Evolutionary conservation across 2,113 vertebrate genomes (phyloP), one percentile per base, ranked within the genome.

Genomic region (Anas platyrhynchos): DNA sequence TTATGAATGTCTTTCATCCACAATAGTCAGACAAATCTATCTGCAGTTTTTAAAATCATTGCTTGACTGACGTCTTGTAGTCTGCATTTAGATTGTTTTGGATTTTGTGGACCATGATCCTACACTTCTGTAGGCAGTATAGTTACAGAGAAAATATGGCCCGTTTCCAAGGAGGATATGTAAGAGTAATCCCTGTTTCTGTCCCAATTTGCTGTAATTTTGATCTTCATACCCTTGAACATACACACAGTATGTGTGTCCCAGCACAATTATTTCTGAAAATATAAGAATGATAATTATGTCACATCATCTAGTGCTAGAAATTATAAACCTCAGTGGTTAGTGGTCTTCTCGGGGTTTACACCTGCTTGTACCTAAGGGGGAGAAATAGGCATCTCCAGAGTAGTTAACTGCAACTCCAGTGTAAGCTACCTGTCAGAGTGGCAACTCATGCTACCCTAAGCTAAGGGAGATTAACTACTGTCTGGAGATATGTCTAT

Each of bases 351-450:
- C 26, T 18, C 3, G 8, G 1, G 14, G 11, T 68, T 11, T 61
- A 55, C 3, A 46, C 9, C n/a, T 3, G 2, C 6, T 15, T 3
- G 1, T n/a, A n/a, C n/a, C n/a, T n/a, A n/a, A n/a, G n/a, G n/a
- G n/a, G n/a, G n/a, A n/a, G n/a, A n/a, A n/a, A n/a, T n/a, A n/a
- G n/a, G n/a, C n/a, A n/a, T n/a, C n/a, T n/a, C n/a, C n/a, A n/a
- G n/a, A n/a, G n/a, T n/a, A n/a, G n/a, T n/a, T n/a, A n/a, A n/a
- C n/a, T n/a, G n/a, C n/a, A n/a, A n/a, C n/a, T n/a, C n/a, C n/a
- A n/a, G n/a, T n/a, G n/a, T n/a, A n/a, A n/a, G n/a, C n/a, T n/a
- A n/a, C n/a, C n/a, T n/a, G n/a, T n/a, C n/a, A n/a, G n/a, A n/a
- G n/a, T n/a, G n/a, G n/a, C n/a, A n/a, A n/a, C n/a, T n/a, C n/a